Evolutionary conservation across 2,888 invertebrate species (phyloP).

Genomic region (Seira ritae): DNA sequence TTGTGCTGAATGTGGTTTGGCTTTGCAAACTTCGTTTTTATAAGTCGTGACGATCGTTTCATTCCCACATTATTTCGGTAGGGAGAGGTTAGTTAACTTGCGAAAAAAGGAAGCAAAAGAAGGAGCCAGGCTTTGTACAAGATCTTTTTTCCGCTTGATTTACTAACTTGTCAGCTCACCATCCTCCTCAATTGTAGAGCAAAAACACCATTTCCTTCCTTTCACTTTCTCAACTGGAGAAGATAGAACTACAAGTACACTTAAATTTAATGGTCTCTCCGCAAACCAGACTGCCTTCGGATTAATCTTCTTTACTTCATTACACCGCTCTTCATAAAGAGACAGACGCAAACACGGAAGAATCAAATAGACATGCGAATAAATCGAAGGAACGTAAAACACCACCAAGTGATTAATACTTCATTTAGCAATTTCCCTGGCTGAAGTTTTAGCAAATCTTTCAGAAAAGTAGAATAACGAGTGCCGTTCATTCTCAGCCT

Average conservation of each 20-base stretch:
- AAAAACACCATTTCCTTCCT: neutral
- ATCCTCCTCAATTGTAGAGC: neutral
- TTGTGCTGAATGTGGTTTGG: neutral
- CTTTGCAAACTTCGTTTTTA: neutral
- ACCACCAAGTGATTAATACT: too few relatives aligned
- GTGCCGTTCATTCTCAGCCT: too few relatives aligned
- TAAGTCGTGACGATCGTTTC: slow-evolving; percentile 12
- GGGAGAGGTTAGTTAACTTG: neutral
- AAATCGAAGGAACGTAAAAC: too few relatives aligned
- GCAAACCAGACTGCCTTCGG: too few relatives aligned
- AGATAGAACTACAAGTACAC: neutral
- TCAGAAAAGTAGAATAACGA: too few relatives aligned
- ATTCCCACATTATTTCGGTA: neutral
- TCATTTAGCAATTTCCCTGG: too few relatives aligned
- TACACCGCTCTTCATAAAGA: neutral
- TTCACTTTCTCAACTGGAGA: slow-evolving; percentile 19
- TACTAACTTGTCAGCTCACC: slow-evolving; percentile 27
- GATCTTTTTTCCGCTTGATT: slow-evolving; percentile 30
- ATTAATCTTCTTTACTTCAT: too few relatives aligned
- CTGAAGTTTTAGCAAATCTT: too few relatives aligned
- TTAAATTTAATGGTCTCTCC: too few relatives aligned
- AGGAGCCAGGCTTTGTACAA: neutral
- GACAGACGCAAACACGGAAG: neutral
- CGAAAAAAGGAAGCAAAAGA: neutral
- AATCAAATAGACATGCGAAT: too few relatives aligned